Evolutionary conservation across 2,888 invertebrate genomes (phyloP), one percentile per base, ranked within the genome.

Genomic region (Acronicta alni): DNA sequence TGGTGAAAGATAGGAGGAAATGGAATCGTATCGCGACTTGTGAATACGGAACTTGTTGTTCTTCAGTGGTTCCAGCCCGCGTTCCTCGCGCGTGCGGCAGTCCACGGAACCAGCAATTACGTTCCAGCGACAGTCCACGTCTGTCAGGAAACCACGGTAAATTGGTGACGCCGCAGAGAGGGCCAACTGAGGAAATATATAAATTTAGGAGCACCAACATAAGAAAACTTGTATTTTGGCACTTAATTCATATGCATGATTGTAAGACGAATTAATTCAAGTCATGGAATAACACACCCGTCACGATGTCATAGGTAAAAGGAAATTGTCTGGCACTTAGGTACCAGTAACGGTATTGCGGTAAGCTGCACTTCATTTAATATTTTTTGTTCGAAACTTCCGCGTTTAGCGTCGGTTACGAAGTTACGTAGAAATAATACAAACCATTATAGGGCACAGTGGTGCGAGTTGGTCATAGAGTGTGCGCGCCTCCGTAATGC

Each of bases 121-220:
- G 88, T 98, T 97, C 99, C 99, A 99, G 61, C 99, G 97, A 82
- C 99, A 99, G 91, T 99, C 99, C 43, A 98, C 97, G 86, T 99
- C 99, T 0, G 99, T 97, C 62, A 99, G 89, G 89, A 97, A 97
- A 14, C 99, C 99, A 57, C 99, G 96, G 92, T 98, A 98, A 59
- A 99, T 95, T 0, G 99, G 99, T 20, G 99, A 98, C 0, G 99
- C 99, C 7, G 99, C 99, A 47, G 99, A 99, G 72, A 99, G 91
- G 2, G 99, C 99, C 90, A 99, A 89, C 98, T 98, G 88, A 2
- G 4, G 15, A 23, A 38, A 10, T 15, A 38, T 14, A 56, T 6
- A 14, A 4, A 10, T 9, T 35, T 20, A 37, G 12, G 17, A 26
- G 9, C 26, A 26, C 7, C 1, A 26, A 1, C 8, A 3, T 6